These are phyloP conservation scores for Papilio protenor DNA, from an alignment of 2,888 invertebrate genomes.

Conservation along the genomic window DNA sequence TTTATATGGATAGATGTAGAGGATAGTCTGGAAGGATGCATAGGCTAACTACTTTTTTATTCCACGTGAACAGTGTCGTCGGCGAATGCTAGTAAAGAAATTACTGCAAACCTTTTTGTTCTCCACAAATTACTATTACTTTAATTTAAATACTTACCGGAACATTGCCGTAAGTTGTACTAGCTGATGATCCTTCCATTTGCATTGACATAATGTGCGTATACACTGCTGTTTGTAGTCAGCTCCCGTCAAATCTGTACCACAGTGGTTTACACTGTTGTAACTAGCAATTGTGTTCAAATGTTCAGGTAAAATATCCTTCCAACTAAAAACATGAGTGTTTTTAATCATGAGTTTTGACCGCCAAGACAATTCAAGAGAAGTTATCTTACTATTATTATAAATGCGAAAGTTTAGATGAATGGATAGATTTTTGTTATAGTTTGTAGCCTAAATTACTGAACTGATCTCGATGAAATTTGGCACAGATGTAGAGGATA, in stretches of 20 bases:
- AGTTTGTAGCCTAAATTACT: too few relatives aligned
- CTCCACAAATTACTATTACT: conserved; percentile 41
- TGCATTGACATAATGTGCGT: conserved; percentile 84
- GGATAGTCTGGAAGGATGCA: too few relatives aligned
- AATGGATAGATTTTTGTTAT: too few relatives aligned
- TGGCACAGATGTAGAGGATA: too few relatives aligned
- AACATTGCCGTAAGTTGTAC: conserved; percentile 88
- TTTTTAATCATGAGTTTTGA: background rate
- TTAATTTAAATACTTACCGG: conserved; percentile 72
- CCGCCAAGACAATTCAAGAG: too few relatives aligned
- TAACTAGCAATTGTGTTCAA: conserved; percentile 82
- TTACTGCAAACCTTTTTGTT: background rate
- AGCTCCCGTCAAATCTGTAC: conserved; percentile 82
- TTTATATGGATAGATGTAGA: too few relatives aligned
- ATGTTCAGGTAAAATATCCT: conserved; percentile 86
- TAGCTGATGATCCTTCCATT: conserved; percentile 85
- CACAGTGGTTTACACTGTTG: conserved; percentile 82
- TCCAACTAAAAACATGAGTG: conserved; percentile 82
- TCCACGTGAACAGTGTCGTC: too few relatives aligned
- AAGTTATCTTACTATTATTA: too few relatives aligned
- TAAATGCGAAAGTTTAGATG: too few relatives aligned
- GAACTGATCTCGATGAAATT: too few relatives aligned
- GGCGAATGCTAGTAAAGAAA: too few relatives aligned
- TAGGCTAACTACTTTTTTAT: too few relatives aligned
- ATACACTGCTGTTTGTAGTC: conserved; percentile 86